Evolutionary conservation across 2,888 invertebrate genomes (phyloP).

Genomic region (Troides oblongomaculatus): DNA sequence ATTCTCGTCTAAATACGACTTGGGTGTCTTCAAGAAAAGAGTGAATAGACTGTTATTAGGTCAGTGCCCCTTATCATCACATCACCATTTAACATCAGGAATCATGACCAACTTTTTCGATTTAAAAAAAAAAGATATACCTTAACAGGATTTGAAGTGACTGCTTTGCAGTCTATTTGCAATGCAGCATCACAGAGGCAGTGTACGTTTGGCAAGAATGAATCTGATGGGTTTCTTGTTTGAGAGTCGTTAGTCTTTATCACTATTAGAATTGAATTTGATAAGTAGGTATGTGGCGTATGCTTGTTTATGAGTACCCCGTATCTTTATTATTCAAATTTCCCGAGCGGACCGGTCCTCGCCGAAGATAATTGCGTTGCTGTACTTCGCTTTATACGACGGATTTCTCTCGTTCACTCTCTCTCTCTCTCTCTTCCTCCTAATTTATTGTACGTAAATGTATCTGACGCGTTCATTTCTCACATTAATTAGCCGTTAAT

Average conservation of each 20-base stretch:
- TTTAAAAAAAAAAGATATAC: not conserved
- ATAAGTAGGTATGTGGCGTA: slow-evolving; percentile 75
- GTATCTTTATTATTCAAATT: slow-evolving; percentile 73
- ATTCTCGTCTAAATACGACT: too few species aligned
- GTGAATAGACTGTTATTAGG: too few species aligned
- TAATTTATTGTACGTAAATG: slow-evolving; percentile 34
- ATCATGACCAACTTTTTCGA: too few species aligned
- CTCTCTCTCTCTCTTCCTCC: not conserved
- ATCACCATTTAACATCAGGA: too few species aligned
- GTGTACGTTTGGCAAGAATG: slow-evolving; percentile 8
- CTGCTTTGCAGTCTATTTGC: not conserved
- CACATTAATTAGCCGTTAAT: slow-evolving; percentile 43
- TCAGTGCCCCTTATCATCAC: too few species aligned
- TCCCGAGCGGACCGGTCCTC: slow-evolving; percentile 57
- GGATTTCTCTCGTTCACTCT: slow-evolving; percentile 13
- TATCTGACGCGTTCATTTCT: slow-evolving; percentile 39
- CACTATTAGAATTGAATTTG: slow-evolving; percentile 66
- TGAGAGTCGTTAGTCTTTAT: slow-evolving; percentile 42
- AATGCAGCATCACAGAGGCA: slow-evolving; percentile 12
- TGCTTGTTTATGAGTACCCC: slow-evolving; percentile 68
- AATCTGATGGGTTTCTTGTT: not conserved
- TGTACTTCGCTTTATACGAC: slow-evolving; percentile 36
- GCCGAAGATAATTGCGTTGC: slow-evolving; percentile 62
- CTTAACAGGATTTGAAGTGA: too few species aligned
- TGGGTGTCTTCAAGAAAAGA: too few species aligned